Conservation (phyloP, 1,140 invertebrate genomes). For the Micrasema longulum region DNA sequence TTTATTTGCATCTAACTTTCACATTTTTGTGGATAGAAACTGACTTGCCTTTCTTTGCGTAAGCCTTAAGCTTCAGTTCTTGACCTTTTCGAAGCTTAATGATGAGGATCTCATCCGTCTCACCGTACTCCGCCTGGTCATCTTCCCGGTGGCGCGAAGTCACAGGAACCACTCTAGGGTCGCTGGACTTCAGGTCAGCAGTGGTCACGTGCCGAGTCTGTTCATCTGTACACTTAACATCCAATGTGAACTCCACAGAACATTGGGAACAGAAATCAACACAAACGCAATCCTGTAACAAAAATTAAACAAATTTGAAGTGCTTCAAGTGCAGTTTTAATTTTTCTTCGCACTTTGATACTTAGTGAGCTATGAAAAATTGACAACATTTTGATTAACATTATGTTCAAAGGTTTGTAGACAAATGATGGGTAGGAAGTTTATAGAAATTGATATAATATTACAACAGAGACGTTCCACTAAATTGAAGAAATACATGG, state of each 20-base stretch:
- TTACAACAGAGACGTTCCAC: too few relatives aligned
- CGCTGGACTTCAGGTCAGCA: constrained; percentile 92
- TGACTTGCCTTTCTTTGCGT: constrained; percentile 87
- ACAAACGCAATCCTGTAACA: constrained; percentile 91
- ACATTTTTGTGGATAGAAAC: too few relatives aligned
- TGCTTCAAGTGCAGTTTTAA: too few relatives aligned
- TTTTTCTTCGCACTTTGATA: too few relatives aligned
- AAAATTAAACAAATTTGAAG: too few relatives aligned
- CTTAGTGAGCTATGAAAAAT: too few relatives aligned
- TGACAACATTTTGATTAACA: too few relatives aligned
- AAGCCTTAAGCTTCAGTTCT: constrained; percentile 94
- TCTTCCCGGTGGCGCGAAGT: constrained; percentile 92
- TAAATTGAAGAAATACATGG: too few relatives aligned
- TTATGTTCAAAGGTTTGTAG: too few relatives aligned
- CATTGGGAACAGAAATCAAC: constrained; percentile 97
- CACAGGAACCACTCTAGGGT: constrained; percentile 91
- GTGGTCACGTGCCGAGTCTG: constrained; percentile 96
- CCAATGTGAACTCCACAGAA: constrained; percentile 96
- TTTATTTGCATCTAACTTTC: too few relatives aligned
- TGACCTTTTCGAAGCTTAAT: constrained; percentile 98
- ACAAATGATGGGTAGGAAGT: too few relatives aligned
- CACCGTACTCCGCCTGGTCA: constrained; percentile 92
- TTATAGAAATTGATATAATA: too few relatives aligned
- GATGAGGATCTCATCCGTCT: constrained; percentile 96
- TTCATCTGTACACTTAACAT: constrained; percentile 95